These are phyloP conservation scores for Typhlichthys eigenmanni DNA, from an alignment of 2,797 vertebrate genomes.

Conservation along the genomic window DNA sequence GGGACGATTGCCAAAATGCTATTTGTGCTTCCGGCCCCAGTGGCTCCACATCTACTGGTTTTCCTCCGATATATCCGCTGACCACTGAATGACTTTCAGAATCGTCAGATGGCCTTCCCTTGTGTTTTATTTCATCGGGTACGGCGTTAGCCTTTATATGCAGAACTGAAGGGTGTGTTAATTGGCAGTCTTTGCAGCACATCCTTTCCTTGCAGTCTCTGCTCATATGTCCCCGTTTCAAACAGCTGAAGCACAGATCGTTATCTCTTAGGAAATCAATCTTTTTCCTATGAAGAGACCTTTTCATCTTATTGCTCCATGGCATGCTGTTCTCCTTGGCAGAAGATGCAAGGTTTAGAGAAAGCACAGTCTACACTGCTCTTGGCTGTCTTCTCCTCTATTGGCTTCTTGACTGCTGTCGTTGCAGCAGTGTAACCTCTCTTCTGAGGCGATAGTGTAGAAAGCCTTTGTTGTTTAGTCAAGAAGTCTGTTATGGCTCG, in stretches of 20 bases:
- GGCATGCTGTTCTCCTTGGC: slow-evolving; percentile 11
- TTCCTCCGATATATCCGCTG: no score
- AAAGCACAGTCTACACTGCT: not conserved
- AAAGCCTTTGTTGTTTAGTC: no score
- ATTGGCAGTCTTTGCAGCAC: slow-evolving; percentile 13
- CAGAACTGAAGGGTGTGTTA: slow-evolving; percentile 6
- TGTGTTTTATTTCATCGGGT: not conserved
- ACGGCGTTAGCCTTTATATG: slow-evolving; percentile 11
- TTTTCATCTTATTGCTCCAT: slow-evolving; percentile 11
- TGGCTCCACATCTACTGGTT: no score
- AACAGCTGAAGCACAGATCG: slow-evolving; percentile 9
- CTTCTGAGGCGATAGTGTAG: no score
- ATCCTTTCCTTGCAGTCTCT: not conserved
- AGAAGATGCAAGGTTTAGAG: slow-evolving; percentile 17
- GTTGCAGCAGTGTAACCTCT: no score
- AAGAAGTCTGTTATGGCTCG: no score
- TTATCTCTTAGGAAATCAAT: slow-evolving; percentile 16
- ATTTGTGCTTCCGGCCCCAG: no score
- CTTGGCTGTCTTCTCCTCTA: not conserved
- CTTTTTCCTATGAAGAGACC: slow-evolving; percentile 18
- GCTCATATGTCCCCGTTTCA: slow-evolving; percentile 16
- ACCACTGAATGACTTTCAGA: not conserved
- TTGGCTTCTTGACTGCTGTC: no score
- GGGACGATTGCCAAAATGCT: slow-evolving; percentile 8
- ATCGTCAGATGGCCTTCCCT: not conserved